These are phyloP conservation scores for Pseudorectes ferrugineus DNA, from an alignment of 2,113 vertebrate species.

Conservation along the genomic window DNA sequence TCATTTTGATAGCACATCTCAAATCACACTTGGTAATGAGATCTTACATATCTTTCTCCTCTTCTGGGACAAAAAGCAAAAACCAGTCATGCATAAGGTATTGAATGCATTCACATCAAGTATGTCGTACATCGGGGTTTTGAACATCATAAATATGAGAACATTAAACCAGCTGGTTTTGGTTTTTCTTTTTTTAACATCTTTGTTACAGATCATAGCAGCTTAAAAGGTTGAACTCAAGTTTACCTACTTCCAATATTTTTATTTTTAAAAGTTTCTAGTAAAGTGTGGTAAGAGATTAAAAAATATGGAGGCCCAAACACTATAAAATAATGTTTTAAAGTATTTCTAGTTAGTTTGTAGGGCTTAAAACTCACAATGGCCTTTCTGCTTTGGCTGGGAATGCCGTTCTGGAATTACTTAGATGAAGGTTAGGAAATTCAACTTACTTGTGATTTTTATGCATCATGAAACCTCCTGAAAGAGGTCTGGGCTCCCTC, in stretches of 20 bases:
- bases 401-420: neutral
- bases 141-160: conserved; percentile 32
- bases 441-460: neutral
- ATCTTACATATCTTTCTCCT: conserved; percentile 25
- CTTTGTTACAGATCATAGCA: neutral
- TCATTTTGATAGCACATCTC: conserved; percentile 37
- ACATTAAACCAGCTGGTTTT: neutral
- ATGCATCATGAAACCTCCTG: neutral
- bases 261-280: neutral
- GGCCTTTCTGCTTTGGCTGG: neutral
- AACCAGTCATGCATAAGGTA: conserved; percentile 22
- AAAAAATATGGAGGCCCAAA: neutral
- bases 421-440: neutral
- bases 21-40: neutral
- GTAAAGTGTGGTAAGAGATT: neutral
- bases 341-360: neutral
- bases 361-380: neutral
- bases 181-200: neutral
- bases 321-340: neutral
- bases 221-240: conserved; percentile 21
- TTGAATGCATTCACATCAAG: neutral
- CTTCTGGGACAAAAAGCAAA: conserved; percentile 20
- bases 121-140: neutral
- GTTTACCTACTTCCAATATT: neutral
- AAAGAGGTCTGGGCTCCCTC: neutral